A percentile compares a stretch with the other conserved stretches of the same genome.
Conservation (phyloP, 2,888 invertebrate genomes). For the Limnephilus lunatus region DNA sequence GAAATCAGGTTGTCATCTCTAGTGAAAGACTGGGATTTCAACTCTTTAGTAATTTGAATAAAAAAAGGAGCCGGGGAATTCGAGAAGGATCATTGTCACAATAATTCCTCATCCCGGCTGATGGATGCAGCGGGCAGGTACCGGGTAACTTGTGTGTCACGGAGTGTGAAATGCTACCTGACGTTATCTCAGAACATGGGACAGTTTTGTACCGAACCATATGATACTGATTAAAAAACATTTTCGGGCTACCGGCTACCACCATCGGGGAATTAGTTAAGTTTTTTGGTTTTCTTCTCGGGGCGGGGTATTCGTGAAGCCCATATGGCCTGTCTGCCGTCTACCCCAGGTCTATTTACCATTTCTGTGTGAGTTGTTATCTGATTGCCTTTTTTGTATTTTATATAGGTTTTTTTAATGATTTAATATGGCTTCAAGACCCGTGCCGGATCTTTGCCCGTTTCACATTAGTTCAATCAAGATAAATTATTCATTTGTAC, state of each 20-base stretch:
- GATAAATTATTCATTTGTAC: neutral
- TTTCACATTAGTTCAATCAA: neutral
- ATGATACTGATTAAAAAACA: constrained; percentile 44
- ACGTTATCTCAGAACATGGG: constrained; percentile 54
- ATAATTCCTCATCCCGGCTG: constrained; percentile 26
- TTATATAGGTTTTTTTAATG: neutral
- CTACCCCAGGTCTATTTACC: neutral
- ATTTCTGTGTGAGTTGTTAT: constrained; percentile 12
- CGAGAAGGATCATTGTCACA: constrained; percentile 45
- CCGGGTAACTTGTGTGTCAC: neutral
- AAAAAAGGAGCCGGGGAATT: constrained; percentile 38
- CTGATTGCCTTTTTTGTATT: constrained; percentile 2
- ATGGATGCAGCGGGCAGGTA: constrained; percentile 12
- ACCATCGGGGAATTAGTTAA: neutral
- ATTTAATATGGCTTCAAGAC: constrained; percentile 4
- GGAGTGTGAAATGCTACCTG: constrained; percentile 59
- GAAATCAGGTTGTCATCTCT: neutral
- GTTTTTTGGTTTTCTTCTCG: neutral
- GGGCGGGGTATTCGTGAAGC: neutral
- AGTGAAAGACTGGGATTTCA: neutral
- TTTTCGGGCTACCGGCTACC: constrained; percentile 23
- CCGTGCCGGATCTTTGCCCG: constrained; percentile 4
- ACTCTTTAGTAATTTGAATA: constrained; percentile 29
- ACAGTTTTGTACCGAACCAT: constrained; percentile 51
- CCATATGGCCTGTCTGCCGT: constrained; percentile 5